Evolutionary conservation across 2,797 vertebrate species (phyloP), one percentile per base, ranked within the genome.

Genomic region (Paguma larvata): DNA sequence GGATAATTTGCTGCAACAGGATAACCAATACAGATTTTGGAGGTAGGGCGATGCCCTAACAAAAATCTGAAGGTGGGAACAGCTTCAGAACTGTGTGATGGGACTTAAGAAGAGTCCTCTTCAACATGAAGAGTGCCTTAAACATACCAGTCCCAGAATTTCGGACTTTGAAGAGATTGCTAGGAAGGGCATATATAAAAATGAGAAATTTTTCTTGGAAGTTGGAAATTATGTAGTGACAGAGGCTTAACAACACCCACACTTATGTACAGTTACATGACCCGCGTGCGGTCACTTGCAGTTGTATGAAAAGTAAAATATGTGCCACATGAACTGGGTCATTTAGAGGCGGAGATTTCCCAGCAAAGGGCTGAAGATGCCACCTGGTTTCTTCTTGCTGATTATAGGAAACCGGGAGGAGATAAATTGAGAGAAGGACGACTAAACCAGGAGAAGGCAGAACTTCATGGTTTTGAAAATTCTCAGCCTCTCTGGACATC

Each of bases 391-490:
- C 59, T 85, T 85, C 67, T 53, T 46, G 48, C 32, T 79, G 21
- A 59, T 75, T 48, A 85, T 1, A 51, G 30, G 19, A 90, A 89
- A 82, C 15, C 38, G 5, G 11, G 44, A 87, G 23, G 65, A 41
- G 44, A 21, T 56, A 89, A 89, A 68, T 3, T 51, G 1, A 85
- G 34, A 8, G 23, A 80, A 70, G 18, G 4, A 56, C n/a, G 25
- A 51, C 34, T 77, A 70, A 95, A 89, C 15, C 80, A 75, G 91
- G 93, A 48, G 77, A 27, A 80, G n/a, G 14, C 8, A 89, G 25
- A 32, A 79, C 46, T 89, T 41, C 41, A 94, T 32, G 30, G 48
- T 77, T 96, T 23, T 41, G 25, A 80, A 94, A 87, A 84, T 65
- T 48, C 63, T 91, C 59, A 46, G 48, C 16, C 25, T 90, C 23